Evolutionary conservation across 2,888 invertebrate genomes (phyloP).

Genomic region (Monochamus alternatus): DNA sequence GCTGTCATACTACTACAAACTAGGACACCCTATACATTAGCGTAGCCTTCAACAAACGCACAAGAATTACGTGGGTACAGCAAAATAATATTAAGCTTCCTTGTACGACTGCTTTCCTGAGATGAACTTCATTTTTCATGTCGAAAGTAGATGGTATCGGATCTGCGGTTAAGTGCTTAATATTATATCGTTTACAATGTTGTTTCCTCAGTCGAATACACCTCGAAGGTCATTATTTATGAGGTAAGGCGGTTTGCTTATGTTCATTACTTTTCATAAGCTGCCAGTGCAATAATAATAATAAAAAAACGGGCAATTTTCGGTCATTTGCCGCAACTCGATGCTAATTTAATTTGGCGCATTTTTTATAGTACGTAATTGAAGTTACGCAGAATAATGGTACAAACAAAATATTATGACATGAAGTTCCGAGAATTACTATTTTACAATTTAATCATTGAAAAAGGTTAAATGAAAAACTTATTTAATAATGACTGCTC

Average conservation of each 20-base stretch:
- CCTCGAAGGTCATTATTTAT: slow-evolving; percentile 42
- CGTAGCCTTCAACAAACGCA: slow-evolving; percentile 45
- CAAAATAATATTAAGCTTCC: slow-evolving; percentile 20
- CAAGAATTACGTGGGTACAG: slow-evolving; percentile 27
- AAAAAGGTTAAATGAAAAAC: not conserved
- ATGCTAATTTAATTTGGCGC: slow-evolving; percentile 7
- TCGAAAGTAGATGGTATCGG: slow-evolving; percentile 23
- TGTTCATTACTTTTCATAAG: slow-evolving; percentile 37
- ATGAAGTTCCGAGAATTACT: not conserved
- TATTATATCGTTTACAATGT: slow-evolving; percentile 31
- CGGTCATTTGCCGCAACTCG: slow-evolving; percentile 2
- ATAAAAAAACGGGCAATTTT: not conserved
- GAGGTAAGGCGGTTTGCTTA: slow-evolving; percentile 40
- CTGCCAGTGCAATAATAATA: not conserved
- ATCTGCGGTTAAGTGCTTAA: slow-evolving; percentile 31
- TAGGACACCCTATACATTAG: slow-evolving; percentile 47
- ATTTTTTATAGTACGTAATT: not conserved
- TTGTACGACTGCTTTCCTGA: slow-evolving; percentile 15
- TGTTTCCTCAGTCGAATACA: slow-evolving; percentile 19
- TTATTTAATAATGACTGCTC: not conserved
- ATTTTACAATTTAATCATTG: not conserved
- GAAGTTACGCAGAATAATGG: not conserved
- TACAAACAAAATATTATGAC: not conserved
- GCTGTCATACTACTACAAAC: not conserved
- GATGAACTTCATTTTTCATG: slow-evolving; percentile 25